A percentile compares a stretch with the other conserved stretches of the same genome.
Conservation (phyloP, 1,140 invertebrate species). For the Drosophila busckii region DNA sequence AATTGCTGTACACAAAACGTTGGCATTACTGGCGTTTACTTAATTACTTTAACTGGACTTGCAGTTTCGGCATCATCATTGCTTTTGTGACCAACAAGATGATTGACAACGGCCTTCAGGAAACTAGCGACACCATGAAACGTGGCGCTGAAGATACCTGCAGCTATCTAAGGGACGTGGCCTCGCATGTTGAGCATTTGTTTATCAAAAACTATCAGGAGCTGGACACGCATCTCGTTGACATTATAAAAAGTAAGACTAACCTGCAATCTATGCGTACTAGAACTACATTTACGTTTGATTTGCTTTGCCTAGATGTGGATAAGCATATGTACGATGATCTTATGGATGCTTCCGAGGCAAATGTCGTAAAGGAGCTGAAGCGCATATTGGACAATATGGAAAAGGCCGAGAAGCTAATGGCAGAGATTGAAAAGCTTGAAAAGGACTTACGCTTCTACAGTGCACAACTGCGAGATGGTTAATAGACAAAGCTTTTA, state of each 20-base stretch:
- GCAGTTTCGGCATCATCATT: slow-evolving; percentile 88
- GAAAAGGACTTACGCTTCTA: slow-evolving; percentile 83
- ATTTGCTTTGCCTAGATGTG: slow-evolving; percentile 33
- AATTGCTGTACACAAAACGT: too few relatives aligned
- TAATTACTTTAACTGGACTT: slow-evolving; percentile 33
- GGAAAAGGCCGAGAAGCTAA: slow-evolving; percentile 82
- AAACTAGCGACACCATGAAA: slow-evolving; percentile 81
- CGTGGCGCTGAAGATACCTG: slow-evolving; percentile 83
- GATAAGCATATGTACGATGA: slow-evolving; percentile 81
- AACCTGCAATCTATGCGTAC: too few relatives aligned
- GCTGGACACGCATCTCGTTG: slow-evolving; percentile 83
- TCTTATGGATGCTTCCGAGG: slow-evolving; percentile 86
- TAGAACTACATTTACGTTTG: background rate
- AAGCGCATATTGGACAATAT: slow-evolving; percentile 85
- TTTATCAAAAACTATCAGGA: slow-evolving; percentile 86
- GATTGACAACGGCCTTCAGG: slow-evolving; percentile 85
- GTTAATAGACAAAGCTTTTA: slow-evolving; percentile 76
- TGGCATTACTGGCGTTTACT: slow-evolving; percentile 60
- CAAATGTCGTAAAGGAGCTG: slow-evolving; percentile 86
- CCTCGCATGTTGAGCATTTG: slow-evolving; percentile 83
- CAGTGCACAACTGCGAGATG: slow-evolving; percentile 84
- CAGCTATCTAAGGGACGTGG: slow-evolving; percentile 85
- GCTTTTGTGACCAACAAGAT: slow-evolving; percentile 91
- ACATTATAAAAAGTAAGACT: slow-evolving; percentile 83
- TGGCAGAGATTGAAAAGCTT: slow-evolving; percentile 82